These are phyloP conservation scores for Takifugu ocellatus DNA, from an alignment of 2,797 vertebrate species.

Conservation along the genomic window DNA sequence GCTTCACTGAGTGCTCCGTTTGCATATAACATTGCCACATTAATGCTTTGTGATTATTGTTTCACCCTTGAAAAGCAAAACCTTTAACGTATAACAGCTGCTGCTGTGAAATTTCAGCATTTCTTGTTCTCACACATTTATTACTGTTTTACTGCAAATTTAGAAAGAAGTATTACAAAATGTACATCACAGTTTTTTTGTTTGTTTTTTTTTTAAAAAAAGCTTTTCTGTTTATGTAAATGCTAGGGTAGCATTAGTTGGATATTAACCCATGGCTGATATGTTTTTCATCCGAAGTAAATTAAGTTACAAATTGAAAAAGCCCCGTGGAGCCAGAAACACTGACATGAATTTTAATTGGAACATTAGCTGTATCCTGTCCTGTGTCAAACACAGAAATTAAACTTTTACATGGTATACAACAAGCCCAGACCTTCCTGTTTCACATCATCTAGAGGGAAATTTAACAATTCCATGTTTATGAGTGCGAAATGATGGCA, in stretches of 20 bases:
- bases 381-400: conserved; percentile 25
- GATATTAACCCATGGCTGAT: conserved; percentile 21
- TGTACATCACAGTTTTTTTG: no score
- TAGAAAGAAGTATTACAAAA: no score
- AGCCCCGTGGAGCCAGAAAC: conserved; percentile 24
- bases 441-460: conserved; percentile 7
- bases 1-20: conserved; percentile 1
- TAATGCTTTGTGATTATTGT: neutral
- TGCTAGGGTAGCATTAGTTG: conserved; percentile 8
- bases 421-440: conserved; percentile 10
- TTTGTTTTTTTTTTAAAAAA: no score
- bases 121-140: neutral
- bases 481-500: no score
- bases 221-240: no score
- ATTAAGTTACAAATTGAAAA: conserved; percentile 31
- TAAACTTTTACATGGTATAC: conserved; percentile 31
- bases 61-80: neutral
- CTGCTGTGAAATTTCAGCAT: conserved; percentile 6
- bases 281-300: conserved; percentile 31
- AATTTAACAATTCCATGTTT: conserved; percentile 10
- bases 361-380: conserved; percentile 7
- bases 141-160: no score
- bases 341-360: conserved; percentile 43
- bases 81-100: neutral
- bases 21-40: neutral